These are phyloP conservation scores for Monopis laevigella DNA, from an alignment of 2,888 invertebrate genomes.

Conservation along the genomic window DNA sequence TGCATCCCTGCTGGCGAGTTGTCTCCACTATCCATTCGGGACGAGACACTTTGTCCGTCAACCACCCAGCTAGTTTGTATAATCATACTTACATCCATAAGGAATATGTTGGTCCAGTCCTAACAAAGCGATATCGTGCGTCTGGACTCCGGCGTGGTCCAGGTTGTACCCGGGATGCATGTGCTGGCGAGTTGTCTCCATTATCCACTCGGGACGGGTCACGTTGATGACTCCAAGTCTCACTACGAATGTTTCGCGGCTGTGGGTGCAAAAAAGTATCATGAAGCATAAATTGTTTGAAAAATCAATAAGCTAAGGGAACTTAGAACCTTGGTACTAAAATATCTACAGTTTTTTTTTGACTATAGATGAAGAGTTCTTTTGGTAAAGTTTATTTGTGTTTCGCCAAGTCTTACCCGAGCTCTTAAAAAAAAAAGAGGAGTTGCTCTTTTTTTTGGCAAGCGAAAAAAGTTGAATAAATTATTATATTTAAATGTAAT, in stretches of 20 bases:
- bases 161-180: constrained; percentile 41
- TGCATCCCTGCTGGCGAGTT: constrained; percentile 26
- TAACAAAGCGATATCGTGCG: constrained; percentile 41
- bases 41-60: too few relatives aligned
- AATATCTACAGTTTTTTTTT: not conserved
- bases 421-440: too few relatives aligned
- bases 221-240: constrained; percentile 42
- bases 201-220: constrained; percentile 34
- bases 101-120: constrained; percentile 28
- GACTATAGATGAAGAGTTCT: too few relatives aligned
- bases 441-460: too few relatives aligned
- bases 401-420: too few relatives aligned
- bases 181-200: constrained; percentile 31
- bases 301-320: too few relatives aligned
- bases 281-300: too few relatives aligned
- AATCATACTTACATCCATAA: constrained; percentile 32
- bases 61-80: too few relatives aligned
- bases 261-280: constrained; percentile 22
- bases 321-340: too few relatives aligned
- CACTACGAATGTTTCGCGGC: constrained; percentile 42
- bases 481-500: too few relatives aligned
- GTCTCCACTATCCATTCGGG: constrained; percentile 37
- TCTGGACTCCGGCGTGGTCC: constrained; percentile 34
- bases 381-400: too few relatives aligned
- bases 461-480: too few relatives aligned